Evolutionary conservation across 2,797 vertebrate genomes (phyloP), one percentile per base, ranked within the genome.

Genomic region (Chaetodon trifasciatus): DNA sequence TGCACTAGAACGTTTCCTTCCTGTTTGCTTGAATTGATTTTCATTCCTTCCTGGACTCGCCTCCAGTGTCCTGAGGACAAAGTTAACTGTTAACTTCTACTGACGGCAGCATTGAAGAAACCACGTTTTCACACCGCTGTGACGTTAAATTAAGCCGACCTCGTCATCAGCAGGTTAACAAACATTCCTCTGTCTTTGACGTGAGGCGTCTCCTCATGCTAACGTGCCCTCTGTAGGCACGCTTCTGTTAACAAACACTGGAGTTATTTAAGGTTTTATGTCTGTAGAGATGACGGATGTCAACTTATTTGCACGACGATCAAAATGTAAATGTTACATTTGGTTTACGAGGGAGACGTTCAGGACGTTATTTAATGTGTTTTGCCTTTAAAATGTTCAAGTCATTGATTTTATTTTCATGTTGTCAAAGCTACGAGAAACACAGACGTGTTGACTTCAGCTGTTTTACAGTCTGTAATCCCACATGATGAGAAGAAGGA

Each of bases 241-340:
- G 16, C 55, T 79, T 70, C 28, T 56, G 0, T 32, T 40, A 17
- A 40, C 0, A 21, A n/a, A 16, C 2, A 71, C 8, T 60, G 13
- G 19, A 11, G 2, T 57, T 46, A 69, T 61, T 66, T 73, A 60
- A n/a, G 0, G 55, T 57, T 62, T 8, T 19, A 58, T 6, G 39
- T 6, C 40, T 40, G 6, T 62, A 15, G 39, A 62, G 17, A 39
- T 7, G 8, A 35, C 55, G 65, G 62, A 79, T 32, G 23, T 72
- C 0, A 56, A 74, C 12, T n/a, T 39, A 44, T 72, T 78, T 81
- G 40, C 71, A 72, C 60, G 60, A 55, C 24, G 21, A 49, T 72
- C 19, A 68, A 46, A 55, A 74, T 60, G 11, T 73, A 40, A 74
- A 57, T 77, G 56, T 81, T 76, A 61, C 62, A 63, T 68, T 76